Conservation (phyloP, 2,797 vertebrate species). For the Anabacerthia variegaticeps region DNA sequence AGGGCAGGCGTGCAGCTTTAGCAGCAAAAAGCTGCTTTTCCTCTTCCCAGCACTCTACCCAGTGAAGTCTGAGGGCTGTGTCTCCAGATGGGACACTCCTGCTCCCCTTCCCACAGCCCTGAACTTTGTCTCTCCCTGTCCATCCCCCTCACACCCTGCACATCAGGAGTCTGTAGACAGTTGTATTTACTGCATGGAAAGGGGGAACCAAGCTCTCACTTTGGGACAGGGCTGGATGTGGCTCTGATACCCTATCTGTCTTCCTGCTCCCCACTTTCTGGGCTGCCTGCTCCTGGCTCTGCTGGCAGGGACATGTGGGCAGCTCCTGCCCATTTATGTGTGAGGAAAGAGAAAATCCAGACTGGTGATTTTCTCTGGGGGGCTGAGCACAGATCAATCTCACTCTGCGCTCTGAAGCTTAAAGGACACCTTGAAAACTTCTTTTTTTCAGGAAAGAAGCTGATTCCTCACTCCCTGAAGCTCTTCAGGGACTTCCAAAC, state of each 20-base stretch:
- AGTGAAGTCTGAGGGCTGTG: fast-evolving
- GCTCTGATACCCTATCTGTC: fast-evolving
- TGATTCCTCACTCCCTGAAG: neutral
- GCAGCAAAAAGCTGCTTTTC: neutral
- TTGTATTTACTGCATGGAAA: neutral
- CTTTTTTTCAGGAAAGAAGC: constrained; percentile 61
- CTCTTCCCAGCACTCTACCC: neutral
- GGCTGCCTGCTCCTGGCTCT: neutral
- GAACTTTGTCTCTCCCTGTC: neutral
- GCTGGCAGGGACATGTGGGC: neutral
- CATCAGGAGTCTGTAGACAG: fast-evolving
- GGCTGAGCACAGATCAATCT: constrained; percentile 53
- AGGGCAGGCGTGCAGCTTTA: neutral
- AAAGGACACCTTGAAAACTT: constrained; percentile 72
- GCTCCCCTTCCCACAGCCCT: neutral
- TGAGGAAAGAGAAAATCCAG: constrained; percentile 37
- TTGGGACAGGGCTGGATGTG: neutral
- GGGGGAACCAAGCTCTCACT: neutral
- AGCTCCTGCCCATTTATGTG: constrained; percentile 42
- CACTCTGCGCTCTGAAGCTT: constrained; percentile 51
- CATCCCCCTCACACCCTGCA: neutral
- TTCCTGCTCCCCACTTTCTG: neutral
- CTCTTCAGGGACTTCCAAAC: neutral
- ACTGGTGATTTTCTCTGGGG: constrained; percentile 61
- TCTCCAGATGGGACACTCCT: fast-evolving